phyloP scores from a whole-genome alignment of 2,888 invertebrate genomes.

The Torymus aiolomorphi region DNA sequence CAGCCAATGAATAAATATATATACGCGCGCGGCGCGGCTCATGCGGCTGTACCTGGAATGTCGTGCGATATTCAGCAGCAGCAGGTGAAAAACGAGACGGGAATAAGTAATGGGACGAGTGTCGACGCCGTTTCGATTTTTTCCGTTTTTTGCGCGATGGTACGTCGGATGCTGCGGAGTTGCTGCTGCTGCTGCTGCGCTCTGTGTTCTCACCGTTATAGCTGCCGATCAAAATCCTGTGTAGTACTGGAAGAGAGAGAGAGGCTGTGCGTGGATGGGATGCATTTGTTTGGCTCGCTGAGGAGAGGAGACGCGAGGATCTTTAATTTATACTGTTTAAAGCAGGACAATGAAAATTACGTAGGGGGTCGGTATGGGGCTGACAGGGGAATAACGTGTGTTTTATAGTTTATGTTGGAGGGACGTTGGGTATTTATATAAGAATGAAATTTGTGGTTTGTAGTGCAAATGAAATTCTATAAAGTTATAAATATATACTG shows the following conservation, averaged over 20 bases:
- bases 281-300: no score
- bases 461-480: no score
- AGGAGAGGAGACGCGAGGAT: neutral
- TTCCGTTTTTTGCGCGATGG: neutral
- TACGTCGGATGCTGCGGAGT: no score
- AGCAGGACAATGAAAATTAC: conserved; percentile 33
- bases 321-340: conserved; percentile 39
- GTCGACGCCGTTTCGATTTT: neutral
- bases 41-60: conserved; percentile 3
- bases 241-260: neutral
- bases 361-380: conserved; percentile 7
- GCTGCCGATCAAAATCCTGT: conserved; percentile 33
- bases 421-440: no score
- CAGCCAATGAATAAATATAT: conserved; percentile 53
- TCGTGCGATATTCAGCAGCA: conserved; percentile 37
- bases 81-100: conserved; percentile 43
- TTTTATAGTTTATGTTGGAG: no score
- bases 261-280: no score
- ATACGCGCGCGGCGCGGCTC: conserved; percentile 12
- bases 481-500: no score
- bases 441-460: no score
- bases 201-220: neutral
- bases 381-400: neutral
- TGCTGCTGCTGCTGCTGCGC: no score
- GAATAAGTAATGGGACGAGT: conserved; percentile 34